A percentile compares a stretch with the other conserved stretches of the same genome.
Evolutionary conservation across 2,888 invertebrate genomes (phyloP).

Genomic region (Heliconius erato): DNA sequence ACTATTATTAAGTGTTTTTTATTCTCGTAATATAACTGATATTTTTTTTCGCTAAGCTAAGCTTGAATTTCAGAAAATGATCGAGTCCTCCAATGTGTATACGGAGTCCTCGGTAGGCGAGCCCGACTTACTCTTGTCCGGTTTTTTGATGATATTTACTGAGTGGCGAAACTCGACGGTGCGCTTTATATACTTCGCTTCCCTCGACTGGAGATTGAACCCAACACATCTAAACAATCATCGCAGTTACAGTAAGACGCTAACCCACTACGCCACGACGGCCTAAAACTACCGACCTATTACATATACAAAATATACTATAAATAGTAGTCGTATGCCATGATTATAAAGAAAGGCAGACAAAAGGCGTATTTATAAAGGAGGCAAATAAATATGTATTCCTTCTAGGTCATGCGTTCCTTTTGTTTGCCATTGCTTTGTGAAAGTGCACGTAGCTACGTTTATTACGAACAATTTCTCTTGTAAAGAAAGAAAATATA

Average conservation of each 20-base stretch:
- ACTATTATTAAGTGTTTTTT: too few relatives aligned
- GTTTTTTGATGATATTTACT: too few relatives aligned
- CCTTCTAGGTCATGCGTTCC: constrained; percentile 48
- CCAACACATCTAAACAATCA: neutral
- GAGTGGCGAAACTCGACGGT: too few relatives aligned
- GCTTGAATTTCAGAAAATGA: too few relatives aligned
- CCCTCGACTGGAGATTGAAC: neutral
- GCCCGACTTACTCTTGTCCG: too few relatives aligned
- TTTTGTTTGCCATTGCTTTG: constrained; percentile 47
- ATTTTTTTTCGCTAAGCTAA: neutral
- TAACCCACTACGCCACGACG: neutral
- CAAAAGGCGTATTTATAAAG: constrained; percentile 31
- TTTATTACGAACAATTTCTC: constrained; percentile 47
- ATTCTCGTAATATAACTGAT: too few relatives aligned
- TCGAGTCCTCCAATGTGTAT: too few relatives aligned
- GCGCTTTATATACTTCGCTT: neutral
- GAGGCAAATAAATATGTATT: constrained; percentile 42
- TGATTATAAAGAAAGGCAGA: constrained; percentile 25
- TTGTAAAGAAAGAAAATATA: constrained; percentile 10
- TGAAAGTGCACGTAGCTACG: constrained; percentile 45
- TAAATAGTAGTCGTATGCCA: neutral
- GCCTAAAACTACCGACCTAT: neutral
- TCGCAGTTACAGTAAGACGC: neutral
- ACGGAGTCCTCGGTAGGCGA: too few relatives aligned
- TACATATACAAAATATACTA: neutral